Percentiles rank a stretch among this genome's conserved stretches.
Conservation (phyloP, 2,888 invertebrate species). For the Adelphocoris suturalis region DNA sequence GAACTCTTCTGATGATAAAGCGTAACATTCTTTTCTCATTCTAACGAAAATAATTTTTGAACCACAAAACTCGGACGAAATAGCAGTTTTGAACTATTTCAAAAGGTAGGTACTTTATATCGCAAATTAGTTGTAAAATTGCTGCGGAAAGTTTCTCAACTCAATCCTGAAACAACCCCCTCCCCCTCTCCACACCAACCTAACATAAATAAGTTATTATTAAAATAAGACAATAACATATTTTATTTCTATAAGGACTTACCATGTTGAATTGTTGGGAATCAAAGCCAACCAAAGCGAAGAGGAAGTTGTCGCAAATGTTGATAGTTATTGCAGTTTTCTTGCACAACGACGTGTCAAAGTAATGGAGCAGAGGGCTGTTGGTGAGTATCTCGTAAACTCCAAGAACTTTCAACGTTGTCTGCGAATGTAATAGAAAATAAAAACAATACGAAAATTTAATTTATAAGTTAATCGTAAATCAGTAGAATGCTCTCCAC, state of each 20-base stretch:
- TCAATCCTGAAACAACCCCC: too few relatives aligned
- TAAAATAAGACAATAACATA: too few relatives aligned
- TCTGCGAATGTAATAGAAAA: constrained; percentile 36
- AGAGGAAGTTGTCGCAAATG: constrained; percentile 87
- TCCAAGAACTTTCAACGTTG: constrained; percentile 30
- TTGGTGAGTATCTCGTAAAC: constrained; percentile 87
- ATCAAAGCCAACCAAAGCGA: constrained; percentile 87
- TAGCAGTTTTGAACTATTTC: too few relatives aligned
- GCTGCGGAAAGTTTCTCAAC: too few relatives aligned
- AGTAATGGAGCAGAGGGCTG: constrained; percentile 81
- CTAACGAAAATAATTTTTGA: too few relatives aligned
- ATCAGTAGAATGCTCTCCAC: neutral
- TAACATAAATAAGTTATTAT: too few relatives aligned
- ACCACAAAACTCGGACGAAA: too few relatives aligned
- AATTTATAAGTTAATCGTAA: neutral
- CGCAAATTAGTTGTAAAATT: too few relatives aligned
- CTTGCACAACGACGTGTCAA: constrained; percentile 84
- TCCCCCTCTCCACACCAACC: too few relatives aligned
- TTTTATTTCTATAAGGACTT: constrained; percentile 74
- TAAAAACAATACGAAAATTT: neutral
- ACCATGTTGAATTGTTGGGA: constrained; percentile 84
- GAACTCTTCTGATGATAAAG: too few relatives aligned
- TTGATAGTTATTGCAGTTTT: constrained; percentile 81
- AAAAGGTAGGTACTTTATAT: too few relatives aligned
- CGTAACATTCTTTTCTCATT: too few relatives aligned